These are phyloP conservation scores for Lithosia quadra DNA, from an alignment of 2,888 invertebrate genomes.

Conservation along the genomic window DNA sequence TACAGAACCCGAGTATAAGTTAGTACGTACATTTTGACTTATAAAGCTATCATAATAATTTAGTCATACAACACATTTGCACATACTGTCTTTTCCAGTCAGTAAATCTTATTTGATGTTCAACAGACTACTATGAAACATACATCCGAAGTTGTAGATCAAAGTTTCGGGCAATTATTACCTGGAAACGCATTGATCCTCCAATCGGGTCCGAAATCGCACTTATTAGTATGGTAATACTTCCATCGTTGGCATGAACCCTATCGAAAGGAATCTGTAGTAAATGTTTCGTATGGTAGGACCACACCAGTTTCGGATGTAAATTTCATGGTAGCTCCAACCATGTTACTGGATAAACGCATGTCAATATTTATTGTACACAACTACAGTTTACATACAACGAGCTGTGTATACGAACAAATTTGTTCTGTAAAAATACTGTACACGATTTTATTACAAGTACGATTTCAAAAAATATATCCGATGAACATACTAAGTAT, in stretches of 20 bases:
- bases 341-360: slow-evolving; percentile 17
- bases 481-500: neutral
- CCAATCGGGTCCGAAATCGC: too few species aligned
- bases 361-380: slow-evolving; percentile 40
- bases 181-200: too few species aligned
- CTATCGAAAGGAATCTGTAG: too few species aligned
- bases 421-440: neutral
- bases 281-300: too few species aligned
- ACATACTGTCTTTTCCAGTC: neutral
- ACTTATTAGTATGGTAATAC: too few species aligned
- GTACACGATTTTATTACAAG: too few species aligned
- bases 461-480: too few species aligned
- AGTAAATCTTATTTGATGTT: slow-evolving; percentile 30
- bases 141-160: too few species aligned
- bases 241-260: too few species aligned
- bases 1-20: too few species aligned
- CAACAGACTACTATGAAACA: neutral
- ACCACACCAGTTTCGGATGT: neutral
- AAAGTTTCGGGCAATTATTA: too few species aligned
- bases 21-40: neutral
- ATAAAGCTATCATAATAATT: neutral
- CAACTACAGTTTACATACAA: slow-evolving; percentile 13
- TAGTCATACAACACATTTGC: neutral
- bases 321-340: neutral
- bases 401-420: slow-evolving; percentile 26